Evolutionary conservation across 2,888 invertebrate genomes (phyloP), one percentile per base, ranked within the genome.

Genomic region (Ectropis crepuscularia): DNA sequence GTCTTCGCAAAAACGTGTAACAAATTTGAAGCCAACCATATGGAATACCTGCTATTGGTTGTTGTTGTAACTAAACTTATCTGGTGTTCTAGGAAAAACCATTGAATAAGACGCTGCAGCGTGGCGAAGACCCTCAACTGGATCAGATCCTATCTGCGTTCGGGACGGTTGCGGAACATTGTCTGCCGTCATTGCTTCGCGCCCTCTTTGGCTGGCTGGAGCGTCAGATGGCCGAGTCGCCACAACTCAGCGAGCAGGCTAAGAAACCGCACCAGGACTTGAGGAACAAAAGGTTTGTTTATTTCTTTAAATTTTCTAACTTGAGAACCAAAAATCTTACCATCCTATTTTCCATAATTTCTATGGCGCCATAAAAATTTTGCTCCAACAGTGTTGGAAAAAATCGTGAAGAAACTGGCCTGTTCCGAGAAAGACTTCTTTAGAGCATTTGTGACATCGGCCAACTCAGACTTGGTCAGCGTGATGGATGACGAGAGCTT

Each of bases 201-300:
- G 98, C 99, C 2, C 91, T 99, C 51, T 97, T 99, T 83, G 97
- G 97, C 12, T 99, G 99, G 99, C 97, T 98, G 76, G 97, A 97
- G 74, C 92, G 97, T 10, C 97, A 97, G 83, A 94, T 97, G 88
- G 95, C 96, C 0, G 96, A 97, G 79, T 93, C 93, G n/a, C 89
- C 89, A 6, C 93, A 93, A 66, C 83, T 92, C 45, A 90, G 83
- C 61, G 93, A 93, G 65, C 93, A 93, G 55, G 87, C 90, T 2
- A 92, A 90, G 69, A 95, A 94, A 75, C 94, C 94, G 4, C 93
- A 94, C 64, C 94, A 94, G 67, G 94, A 94, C 68, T 84, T 88
- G 6, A 88, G 92, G 50, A 90, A 93, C 45, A 93, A 94, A 74
- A 90, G 93, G 88, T 92, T 36, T 49, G n/a, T 28, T 28, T 28